These are phyloP conservation scores for Gobiocypris rarus DNA, from an alignment of 2,113 vertebrate genomes.

Conservation along the genomic window DNA sequence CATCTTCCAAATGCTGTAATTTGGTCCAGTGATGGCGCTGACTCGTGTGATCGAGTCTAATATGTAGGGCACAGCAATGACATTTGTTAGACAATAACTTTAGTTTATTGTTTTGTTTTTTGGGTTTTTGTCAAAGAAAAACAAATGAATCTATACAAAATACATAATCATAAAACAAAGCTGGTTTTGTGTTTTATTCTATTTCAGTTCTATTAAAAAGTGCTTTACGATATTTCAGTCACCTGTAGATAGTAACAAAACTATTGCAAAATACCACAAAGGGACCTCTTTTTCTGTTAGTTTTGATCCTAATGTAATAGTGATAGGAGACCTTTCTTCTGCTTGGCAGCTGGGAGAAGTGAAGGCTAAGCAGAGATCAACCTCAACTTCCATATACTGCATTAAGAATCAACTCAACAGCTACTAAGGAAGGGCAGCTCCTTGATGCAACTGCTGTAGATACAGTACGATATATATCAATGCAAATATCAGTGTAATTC, in stretches of 20 bases:
- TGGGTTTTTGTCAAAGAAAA: conserved; percentile 37
- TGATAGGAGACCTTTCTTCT: neutral
- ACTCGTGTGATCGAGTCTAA: neutral
- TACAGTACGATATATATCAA: conserved; percentile 8
- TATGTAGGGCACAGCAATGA: neutral
- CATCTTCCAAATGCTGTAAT: neutral
- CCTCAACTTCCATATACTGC: neutral
- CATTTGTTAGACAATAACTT: conserved; percentile 14
- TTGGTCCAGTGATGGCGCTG: too few relatives aligned
- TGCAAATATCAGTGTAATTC: neutral
- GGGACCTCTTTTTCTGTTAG: conserved; percentile 25
- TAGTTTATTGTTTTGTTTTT: conserved; percentile 28
- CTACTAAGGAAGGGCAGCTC: neutral
- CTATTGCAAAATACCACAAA: conserved; percentile 52
- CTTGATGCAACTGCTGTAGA: neutral
- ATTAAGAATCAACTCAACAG: neutral
- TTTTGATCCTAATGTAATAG: neutral
- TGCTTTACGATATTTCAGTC: conserved; percentile 46
- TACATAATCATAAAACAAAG: conserved; percentile 36
- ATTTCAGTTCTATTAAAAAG: conserved; percentile 53
- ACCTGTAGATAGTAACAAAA: conserved; percentile 44
- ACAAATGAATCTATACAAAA: conserved; percentile 41
- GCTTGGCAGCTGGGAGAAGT: neutral
- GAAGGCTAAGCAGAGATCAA: neutral
- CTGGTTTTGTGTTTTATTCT: conserved; percentile 26